Evolutionary conservation across 1,140 invertebrate genomes (phyloP).

Genomic region (Galendromus occidentalis): DNA sequence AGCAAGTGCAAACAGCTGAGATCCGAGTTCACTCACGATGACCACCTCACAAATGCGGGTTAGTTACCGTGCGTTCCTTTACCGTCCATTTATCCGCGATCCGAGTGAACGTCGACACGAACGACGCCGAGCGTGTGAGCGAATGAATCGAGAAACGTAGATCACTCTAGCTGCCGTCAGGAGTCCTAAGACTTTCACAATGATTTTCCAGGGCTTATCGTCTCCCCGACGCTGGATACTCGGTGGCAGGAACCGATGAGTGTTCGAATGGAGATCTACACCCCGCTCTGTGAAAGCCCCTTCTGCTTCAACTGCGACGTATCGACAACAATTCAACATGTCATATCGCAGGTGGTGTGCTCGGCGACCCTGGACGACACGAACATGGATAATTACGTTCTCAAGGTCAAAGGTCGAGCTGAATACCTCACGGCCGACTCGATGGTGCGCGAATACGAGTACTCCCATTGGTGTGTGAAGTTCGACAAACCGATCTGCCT

Average conservation of each 20-base stretch:
- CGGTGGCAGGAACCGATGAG: constrained; percentile 51
- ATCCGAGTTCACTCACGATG: constrained; percentile 40
- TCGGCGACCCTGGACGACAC: constrained; percentile 8
- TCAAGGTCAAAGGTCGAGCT: constrained; percentile 51
- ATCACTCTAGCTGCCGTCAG: too few relatives aligned
- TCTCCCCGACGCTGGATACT: constrained; percentile 57
- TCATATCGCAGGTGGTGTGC: constrained; percentile 64
- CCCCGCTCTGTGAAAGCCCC: constrained; percentile 37
- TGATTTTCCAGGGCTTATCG: constrained; percentile 35
- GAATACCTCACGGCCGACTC: constrained; percentile 50
- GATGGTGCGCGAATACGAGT: constrained; percentile 64
- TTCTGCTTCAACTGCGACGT: constrained; percentile 71
- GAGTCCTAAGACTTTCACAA: constrained; percentile 9
- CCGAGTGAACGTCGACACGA: too few relatives aligned
- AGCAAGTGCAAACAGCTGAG: constrained; percentile 51
- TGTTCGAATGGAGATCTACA: constrained; percentile 61
- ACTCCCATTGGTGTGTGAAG: constrained; percentile 80
- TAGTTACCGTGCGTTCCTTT: background rate
- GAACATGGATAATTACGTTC: constrained; percentile 23
- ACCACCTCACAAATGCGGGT: constrained; percentile 50
- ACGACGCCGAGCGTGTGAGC: too few relatives aligned
- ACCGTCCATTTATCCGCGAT: too few relatives aligned
- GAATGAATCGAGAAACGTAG: too few relatives aligned
- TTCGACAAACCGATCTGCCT: constrained; percentile 71
- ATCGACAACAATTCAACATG: constrained; percentile 59